These are phyloP conservation scores for Micrasema longulum DNA, from an alignment of 1,140 invertebrate genomes.

Conservation along the genomic window DNA sequence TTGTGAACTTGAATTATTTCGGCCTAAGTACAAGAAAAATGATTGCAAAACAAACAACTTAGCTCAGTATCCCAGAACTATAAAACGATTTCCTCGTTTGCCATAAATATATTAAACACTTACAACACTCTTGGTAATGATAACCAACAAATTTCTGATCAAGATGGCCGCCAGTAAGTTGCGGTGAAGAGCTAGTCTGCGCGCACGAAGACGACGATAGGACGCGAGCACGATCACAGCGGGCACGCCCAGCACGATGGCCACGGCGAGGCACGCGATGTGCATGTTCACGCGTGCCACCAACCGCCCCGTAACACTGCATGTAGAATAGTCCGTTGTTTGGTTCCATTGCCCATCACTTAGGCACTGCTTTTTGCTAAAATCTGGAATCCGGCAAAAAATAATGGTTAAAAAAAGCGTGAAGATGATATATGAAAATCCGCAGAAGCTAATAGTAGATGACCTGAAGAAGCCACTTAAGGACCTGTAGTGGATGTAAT, in stretches of 20 bases:
- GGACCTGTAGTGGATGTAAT: too few species aligned
- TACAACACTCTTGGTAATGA: constrained; percentile 66
- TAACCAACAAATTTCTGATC: constrained; percentile 67
- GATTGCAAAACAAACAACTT: not conserved
- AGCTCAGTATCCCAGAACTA: too few species aligned
- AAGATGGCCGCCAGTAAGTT: constrained; percentile 70
- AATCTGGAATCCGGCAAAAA: constrained; percentile 61
- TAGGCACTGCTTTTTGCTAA: constrained; percentile 66
- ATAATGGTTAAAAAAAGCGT: too few species aligned
- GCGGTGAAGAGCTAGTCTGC: constrained; percentile 67
- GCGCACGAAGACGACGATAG: constrained; percentile 65
- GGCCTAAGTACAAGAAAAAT: not conserved
- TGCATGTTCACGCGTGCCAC: constrained; percentile 65
- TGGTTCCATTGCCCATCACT: constrained; percentile 66
- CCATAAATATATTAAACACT: too few species aligned
- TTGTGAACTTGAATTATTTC: too few species aligned
- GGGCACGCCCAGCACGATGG: constrained; percentile 65
- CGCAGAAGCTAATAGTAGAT: too few species aligned
- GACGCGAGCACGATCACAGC: constrained; percentile 68
- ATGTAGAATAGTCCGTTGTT: constrained; percentile 68
- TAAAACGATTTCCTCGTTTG: too few species aligned
- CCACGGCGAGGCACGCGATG: constrained; percentile 63
- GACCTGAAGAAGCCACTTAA: too few species aligned
- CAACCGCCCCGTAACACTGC: constrained; percentile 66
- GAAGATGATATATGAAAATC: too few species aligned